Conservation (phyloP, 2,888 invertebrate genomes). For the Drosophila lacicola region DNA sequence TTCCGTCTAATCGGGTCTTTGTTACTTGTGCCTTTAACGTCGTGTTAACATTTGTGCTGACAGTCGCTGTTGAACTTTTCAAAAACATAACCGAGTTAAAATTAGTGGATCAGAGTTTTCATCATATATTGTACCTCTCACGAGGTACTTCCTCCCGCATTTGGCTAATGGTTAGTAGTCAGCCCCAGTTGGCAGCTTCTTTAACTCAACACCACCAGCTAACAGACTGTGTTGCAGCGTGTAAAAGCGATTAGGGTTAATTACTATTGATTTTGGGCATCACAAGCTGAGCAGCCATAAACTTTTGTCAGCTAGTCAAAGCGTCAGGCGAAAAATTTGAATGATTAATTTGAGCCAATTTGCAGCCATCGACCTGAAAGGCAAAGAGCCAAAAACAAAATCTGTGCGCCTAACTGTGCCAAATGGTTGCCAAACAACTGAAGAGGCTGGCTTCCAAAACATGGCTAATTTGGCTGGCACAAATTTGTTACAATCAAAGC, state of each 20-base stretch:
- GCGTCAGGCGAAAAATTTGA: constrained; percentile 60
- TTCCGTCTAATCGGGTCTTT: too few relatives aligned
- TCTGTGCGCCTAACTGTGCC: constrained; percentile 59
- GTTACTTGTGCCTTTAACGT: neutral
- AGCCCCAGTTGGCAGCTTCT: constrained; percentile 36
- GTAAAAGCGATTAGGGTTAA: constrained; percentile 68
- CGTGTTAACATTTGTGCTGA: neutral
- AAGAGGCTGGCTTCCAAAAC: constrained; percentile 61
- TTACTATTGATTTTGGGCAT: constrained; percentile 72
- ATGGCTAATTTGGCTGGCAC: constrained; percentile 72
- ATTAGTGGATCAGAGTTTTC: constrained; percentile 13
- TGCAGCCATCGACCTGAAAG: constrained; percentile 42
- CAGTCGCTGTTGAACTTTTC: neutral
- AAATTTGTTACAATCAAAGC: constrained; percentile 76
- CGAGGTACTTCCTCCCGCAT: constrained; percentile 20
- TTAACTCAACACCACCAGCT: constrained; percentile 39
- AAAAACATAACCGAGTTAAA: neutral
- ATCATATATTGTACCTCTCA: constrained; percentile 3
- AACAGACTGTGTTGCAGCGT: constrained; percentile 5
- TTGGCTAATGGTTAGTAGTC: constrained; percentile 17
- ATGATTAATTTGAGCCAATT: constrained; percentile 73
- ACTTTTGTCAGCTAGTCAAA: constrained; percentile 60
- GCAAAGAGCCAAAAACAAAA: constrained; percentile 34
- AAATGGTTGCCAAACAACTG: constrained; percentile 58
- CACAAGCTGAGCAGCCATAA: constrained; percentile 27